phyloP scores from a whole-genome alignment of 2,113 vertebrate species.

The Thunnus maccoyii region DNA sequence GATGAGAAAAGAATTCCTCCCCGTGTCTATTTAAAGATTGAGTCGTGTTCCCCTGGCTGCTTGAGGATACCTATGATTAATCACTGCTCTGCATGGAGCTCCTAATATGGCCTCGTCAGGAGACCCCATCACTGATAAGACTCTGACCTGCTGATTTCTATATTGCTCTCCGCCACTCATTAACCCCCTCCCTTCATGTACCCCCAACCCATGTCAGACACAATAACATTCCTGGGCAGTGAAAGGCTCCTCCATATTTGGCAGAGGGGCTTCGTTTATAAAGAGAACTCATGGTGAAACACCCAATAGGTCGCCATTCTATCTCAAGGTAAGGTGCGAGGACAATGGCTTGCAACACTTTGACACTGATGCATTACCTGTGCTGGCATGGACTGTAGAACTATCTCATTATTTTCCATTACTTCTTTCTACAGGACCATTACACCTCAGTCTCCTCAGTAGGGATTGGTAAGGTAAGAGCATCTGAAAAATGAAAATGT shows the following conservation, averaged over 20 bases:
- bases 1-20: conserved; percentile 66
- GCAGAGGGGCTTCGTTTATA: conserved; percentile 81
- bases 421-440: conserved; percentile 62
- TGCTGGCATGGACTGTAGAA: conserved; percentile 4
- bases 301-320: conserved; percentile 73
- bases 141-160: conserved; percentile 73
- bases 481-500: not conserved
- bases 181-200: conserved; percentile 64
- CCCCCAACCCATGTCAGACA: conserved; percentile 68
- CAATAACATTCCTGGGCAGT: conserved; percentile 79
- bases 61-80: conserved; percentile 79
- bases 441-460: conserved; percentile 53
- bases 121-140: conserved; percentile 75
- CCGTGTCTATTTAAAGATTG: conserved; percentile 74
- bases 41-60: conserved; percentile 57
- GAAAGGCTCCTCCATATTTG: conserved; percentile 81
- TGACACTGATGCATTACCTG: not conserved
- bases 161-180: conserved; percentile 72
- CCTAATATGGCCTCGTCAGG: conserved; percentile 77
- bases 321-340: conserved; percentile 79
- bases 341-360: conserved; percentile 16
- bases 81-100: conserved; percentile 50
- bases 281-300: conserved; percentile 71
- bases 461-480: conserved; percentile 70
- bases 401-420: conserved; percentile 21